phyloP scores from a whole-genome alignment of 2,888 invertebrate genomes.

The Patella depressa region DNA sequence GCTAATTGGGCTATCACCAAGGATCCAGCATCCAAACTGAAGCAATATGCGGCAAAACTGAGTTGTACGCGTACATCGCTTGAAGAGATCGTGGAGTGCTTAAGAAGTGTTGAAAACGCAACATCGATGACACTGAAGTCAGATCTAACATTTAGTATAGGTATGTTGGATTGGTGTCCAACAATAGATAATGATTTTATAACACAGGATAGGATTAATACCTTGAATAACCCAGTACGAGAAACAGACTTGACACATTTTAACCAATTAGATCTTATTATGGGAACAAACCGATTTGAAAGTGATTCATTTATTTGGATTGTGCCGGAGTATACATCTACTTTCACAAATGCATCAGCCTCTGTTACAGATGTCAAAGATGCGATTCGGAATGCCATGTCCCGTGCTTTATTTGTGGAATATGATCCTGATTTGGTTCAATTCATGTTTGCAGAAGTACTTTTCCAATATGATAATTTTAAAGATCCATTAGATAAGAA shows the following conservation, averaged over 20 bases:
- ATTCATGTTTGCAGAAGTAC: neutral
- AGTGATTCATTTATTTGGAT: neutral
- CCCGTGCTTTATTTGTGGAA: no score
- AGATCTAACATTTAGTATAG: no score
- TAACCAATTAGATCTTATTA: neutral
- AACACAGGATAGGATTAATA: neutral
- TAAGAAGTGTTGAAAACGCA: neutral
- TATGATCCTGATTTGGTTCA: neutral
- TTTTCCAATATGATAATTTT: slow-evolving; percentile 2
- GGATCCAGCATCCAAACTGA: neutral
- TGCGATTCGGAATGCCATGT: no score
- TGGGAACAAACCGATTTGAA: neutral
- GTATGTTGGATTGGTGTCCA: neutral
- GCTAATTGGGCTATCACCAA: slow-evolving; percentile 8
- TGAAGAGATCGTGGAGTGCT: neutral
- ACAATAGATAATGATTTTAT: neutral
- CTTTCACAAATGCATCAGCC: no score
- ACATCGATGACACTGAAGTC: no score
- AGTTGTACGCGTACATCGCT: neutral
- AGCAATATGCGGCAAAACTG: neutral
- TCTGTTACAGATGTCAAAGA: no score
- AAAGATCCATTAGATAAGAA: neutral
- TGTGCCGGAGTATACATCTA: neutral
- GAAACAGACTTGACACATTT: neutral
- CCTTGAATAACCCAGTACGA: neutral